Percentiles rank a stretch among this genome's conserved stretches.
Evolutionary conservation across 2,797 vertebrate species (phyloP).

Genomic region (Lacerta viridis): DNA sequence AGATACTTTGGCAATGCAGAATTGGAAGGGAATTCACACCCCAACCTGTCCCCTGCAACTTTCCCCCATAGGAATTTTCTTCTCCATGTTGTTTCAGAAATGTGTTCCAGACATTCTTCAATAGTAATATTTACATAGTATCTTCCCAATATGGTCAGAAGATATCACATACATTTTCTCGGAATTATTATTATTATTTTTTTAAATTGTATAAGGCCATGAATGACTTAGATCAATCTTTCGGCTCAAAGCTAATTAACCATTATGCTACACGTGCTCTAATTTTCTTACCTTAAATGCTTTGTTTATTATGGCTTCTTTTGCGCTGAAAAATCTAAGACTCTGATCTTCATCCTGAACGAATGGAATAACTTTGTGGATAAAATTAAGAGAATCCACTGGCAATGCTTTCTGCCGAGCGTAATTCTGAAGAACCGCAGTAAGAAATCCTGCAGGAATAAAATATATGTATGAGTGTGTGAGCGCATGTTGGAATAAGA

Average conservation of each 20-base stretch:
- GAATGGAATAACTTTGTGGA: slow-evolving; percentile 54
- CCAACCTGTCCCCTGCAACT: background rate
- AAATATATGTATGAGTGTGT: background rate
- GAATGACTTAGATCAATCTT: background rate
- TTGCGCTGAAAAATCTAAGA: slow-evolving; percentile 30
- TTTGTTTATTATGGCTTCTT: slow-evolving; percentile 46
- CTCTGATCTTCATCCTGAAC: background rate
- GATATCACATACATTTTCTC: background rate
- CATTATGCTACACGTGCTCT: background rate
- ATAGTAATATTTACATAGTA: slow-evolving; percentile 3
- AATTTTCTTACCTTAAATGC: slow-evolving; percentile 73
- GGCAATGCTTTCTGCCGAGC: slow-evolving; percentile 63
- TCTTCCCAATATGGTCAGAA: background rate
- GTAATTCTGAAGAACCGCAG: slow-evolving; percentile 72
- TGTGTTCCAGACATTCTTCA: background rate
- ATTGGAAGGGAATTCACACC: background rate
- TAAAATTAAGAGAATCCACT: slow-evolving; percentile 68
- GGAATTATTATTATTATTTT: background rate
- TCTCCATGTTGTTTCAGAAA: background rate
- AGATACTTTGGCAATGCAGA: background rate
- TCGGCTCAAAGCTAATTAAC: background rate
- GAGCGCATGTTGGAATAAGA: background rate
- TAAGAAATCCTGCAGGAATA: slow-evolving; percentile 74
- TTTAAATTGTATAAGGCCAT: background rate
- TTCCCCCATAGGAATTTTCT: background rate